Percentiles rank a stretch among this genome's conserved stretches.
Conservation (phyloP, 2,888 invertebrate genomes). For the Caenorhabditis imperialis region DNA sequence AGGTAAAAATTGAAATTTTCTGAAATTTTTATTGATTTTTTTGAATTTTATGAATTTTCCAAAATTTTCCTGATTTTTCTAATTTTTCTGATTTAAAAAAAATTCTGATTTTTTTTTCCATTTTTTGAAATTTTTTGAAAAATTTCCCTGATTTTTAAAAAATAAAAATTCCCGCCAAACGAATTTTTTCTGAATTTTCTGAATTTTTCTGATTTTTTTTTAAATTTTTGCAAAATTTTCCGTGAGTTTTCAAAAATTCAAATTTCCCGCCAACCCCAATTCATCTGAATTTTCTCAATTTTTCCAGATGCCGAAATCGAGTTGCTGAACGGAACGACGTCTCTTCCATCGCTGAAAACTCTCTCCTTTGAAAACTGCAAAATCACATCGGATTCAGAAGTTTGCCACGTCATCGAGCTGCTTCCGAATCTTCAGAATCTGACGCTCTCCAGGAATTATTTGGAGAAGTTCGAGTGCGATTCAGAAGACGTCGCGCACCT, state of each 20-base stretch:
- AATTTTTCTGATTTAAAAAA: neutral
- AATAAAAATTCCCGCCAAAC: no score
- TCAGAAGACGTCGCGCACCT: neutral
- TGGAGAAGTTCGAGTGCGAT: conserved; percentile 31
- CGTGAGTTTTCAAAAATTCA: conserved; percentile 13
- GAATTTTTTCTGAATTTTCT: no score
- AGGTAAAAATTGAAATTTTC: conserved; percentile 7
- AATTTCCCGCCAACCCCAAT: neutral
- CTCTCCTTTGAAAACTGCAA: conserved; percentile 12
- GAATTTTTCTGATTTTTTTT: neutral
- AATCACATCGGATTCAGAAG: conserved; percentile 19
- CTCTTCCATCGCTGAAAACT: conserved; percentile 2
- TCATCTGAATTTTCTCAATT: conserved; percentile 3
- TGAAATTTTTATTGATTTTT: neutral
- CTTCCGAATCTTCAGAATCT: conserved; percentile 33
- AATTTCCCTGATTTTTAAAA: neutral
- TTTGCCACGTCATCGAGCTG: conserved; percentile 29
- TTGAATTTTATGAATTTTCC: neutral
- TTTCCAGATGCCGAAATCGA: conserved; percentile 38
- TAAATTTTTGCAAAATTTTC: neutral
- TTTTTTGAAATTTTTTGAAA: no score
- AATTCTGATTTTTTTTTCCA: neutral
- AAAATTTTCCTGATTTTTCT: neutral
- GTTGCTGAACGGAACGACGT: conserved; percentile 11
- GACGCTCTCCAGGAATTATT: conserved; percentile 29